Percentiles rank a stretch among this genome's conserved stretches.
Conservation (phyloP, 2,113 vertebrate genomes). For the Pleuronectes platessa region DNA sequence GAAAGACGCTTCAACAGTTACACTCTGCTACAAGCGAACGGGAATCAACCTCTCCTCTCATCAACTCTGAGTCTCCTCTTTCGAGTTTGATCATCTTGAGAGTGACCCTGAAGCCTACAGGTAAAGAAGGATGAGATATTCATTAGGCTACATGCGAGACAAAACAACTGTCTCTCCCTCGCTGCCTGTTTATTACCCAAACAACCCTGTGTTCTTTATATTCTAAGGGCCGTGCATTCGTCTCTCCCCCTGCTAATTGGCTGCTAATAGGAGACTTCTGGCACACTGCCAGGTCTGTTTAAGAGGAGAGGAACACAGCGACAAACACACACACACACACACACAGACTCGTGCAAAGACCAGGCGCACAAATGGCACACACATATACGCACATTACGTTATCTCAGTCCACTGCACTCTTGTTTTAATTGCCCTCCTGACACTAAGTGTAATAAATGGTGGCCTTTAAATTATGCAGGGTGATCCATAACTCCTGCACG, state of each 20-base stretch:
- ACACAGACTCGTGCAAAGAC: conserved; percentile 15
- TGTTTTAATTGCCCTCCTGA: conserved; percentile 67
- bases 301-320: conserved; percentile 30
- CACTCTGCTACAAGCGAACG: not conserved
- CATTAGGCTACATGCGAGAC: conserved; percentile 16
- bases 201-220: conserved; percentile 24
- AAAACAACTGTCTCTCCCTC: conserved; percentile 26
- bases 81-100: conserved; percentile 7
- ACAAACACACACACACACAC: not conserved
- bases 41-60: conserved; percentile 23
- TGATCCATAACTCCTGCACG: conserved; percentile 33
- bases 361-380: not conserved
- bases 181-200: conserved; percentile 20
- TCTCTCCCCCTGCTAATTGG: conserved; percentile 67
- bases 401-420: conserved; percentile 45
- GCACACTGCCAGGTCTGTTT: conserved; percentile 40
- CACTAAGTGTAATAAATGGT: conserved; percentile 59
- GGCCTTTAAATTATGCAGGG: conserved; percentile 61
- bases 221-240: conserved; percentile 39
- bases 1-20: conserved; percentile 52
- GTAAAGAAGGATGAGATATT: not conserved
- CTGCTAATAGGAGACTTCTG: conserved; percentile 66
- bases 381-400: conserved; percentile 18
- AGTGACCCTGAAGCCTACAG: not conserved
- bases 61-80: not conserved